Conservation (phyloP, 1,140 invertebrate genomes). For the Scaptomyza pallida region DNA sequence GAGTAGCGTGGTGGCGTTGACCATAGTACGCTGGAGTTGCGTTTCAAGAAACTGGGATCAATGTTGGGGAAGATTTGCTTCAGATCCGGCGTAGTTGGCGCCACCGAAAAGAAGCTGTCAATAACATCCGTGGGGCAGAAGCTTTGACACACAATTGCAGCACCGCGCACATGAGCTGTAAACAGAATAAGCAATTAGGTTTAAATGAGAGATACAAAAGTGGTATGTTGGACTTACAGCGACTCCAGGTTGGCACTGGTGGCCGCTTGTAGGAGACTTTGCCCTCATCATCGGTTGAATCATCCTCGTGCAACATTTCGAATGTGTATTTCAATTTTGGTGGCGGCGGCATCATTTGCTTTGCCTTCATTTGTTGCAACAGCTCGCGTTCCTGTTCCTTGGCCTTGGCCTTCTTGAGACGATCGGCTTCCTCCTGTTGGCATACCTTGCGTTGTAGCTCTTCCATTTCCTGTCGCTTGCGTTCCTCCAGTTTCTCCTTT, state of each 20-base stretch:
- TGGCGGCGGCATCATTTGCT: conserved; percentile 73
- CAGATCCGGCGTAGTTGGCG: conserved; percentile 87
- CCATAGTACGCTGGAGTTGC: conserved; percentile 90
- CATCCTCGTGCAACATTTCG: conserved; percentile 85
- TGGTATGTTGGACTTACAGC: conserved; percentile 76
- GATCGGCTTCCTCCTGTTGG: conserved; percentile 83
- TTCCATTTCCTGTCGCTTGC: conserved; percentile 85
- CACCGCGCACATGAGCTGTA: conserved; percentile 61
- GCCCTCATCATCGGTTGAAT: conserved; percentile 86
- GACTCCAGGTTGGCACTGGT: conserved; percentile 85
- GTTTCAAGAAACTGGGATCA: conserved; percentile 86
- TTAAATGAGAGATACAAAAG: background rate
- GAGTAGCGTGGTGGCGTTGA: conserved; percentile 87
- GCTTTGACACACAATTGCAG: conserved; percentile 67
- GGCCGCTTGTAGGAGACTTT: conserved; percentile 84
- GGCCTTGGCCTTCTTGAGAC: conserved; percentile 79
- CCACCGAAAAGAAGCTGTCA: conserved; percentile 87
- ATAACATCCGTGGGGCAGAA: conserved; percentile 79
- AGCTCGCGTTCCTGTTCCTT: conserved; percentile 80
- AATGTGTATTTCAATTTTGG: conserved; percentile 75
- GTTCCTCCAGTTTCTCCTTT: conserved; percentile 66
- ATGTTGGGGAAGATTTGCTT: conserved; percentile 88
- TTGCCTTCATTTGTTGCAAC: conserved; percentile 70
- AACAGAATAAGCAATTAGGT: background rate
- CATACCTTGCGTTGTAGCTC: conserved; percentile 85